Conservation (phyloP, 2,888 invertebrate species). For the Tetragnatha montana region DNA sequence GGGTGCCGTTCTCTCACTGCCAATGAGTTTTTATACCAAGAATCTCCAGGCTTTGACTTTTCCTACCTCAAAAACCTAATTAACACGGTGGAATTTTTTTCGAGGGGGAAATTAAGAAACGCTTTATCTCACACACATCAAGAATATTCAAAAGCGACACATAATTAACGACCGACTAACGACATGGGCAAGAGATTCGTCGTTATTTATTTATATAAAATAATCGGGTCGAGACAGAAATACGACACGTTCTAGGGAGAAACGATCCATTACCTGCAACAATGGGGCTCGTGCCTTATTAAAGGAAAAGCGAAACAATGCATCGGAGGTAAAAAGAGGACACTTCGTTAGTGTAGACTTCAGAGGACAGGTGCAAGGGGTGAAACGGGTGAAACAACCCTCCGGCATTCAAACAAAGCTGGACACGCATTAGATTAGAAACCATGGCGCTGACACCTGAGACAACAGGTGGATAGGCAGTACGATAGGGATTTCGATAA, state of each 20-base stretch:
- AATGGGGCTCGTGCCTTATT: background rate
- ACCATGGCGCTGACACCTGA: background rate
- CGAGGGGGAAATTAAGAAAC: too few relatives aligned
- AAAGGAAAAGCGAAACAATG: background rate
- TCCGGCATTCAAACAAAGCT: background rate
- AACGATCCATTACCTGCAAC: background rate
- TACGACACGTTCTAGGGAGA: background rate
- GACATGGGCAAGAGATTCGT: too few relatives aligned
- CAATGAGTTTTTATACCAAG: too few relatives aligned
- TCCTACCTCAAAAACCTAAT: too few relatives aligned
- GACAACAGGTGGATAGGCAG: background rate
- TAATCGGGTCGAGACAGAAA: background rate
- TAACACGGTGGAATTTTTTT: too few relatives aligned
- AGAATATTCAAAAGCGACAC: too few relatives aligned
- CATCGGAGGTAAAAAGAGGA: background rate
- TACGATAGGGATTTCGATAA: background rate
- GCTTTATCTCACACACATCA: too few relatives aligned
- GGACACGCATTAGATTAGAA: background rate
- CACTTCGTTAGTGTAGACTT: background rate
- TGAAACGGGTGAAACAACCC: background rate
- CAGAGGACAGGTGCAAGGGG: background rate
- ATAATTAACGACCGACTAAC: too few relatives aligned
- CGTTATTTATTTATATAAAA: too few relatives aligned
- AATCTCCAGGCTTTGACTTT: too few relatives aligned
- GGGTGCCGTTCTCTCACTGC: too few relatives aligned